Evolutionary conservation across 1,140 invertebrate species (phyloP).

Genomic region (Leptinotarsa defecta): DNA sequence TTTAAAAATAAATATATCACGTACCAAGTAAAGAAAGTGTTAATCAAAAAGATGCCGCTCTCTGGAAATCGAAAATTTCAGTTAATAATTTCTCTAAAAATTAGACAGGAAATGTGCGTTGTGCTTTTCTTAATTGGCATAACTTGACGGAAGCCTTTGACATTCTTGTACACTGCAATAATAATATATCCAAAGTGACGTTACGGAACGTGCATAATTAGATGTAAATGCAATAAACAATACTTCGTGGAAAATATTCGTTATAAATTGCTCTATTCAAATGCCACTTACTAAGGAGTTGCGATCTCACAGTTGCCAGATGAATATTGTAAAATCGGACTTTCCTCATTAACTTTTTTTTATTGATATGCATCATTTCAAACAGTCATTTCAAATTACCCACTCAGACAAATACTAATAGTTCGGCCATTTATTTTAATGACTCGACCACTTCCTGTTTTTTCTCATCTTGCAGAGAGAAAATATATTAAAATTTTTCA

Average conservation of each 20-base stretch:
- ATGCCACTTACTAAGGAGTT: background rate
- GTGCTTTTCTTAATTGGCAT: background rate
- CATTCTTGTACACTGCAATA: constrained; percentile 3
- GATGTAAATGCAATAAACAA: background rate
- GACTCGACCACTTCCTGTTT: background rate
- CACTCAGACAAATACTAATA: background rate
- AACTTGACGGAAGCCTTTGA: background rate
- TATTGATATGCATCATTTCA: background rate
- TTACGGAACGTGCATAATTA: background rate
- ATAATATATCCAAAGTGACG: background rate
- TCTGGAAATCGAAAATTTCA: background rate
- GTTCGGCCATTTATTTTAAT: background rate
- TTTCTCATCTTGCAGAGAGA: too few species aligned
- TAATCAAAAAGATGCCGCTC: too few species aligned
- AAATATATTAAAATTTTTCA: too few species aligned
- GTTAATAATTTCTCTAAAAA: background rate
- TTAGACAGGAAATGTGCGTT: background rate
- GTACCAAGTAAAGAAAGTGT: too few species aligned
- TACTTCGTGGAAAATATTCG: background rate
- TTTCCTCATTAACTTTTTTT: constrained; percentile 7
- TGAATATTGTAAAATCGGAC: background rate
- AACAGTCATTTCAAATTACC: background rate
- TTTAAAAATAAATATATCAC: too few species aligned
- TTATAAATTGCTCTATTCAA: background rate
- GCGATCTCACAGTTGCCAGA: background rate